Conservation (phyloP, 1,140 invertebrate genomes). For the Platyura marginata region DNA sequence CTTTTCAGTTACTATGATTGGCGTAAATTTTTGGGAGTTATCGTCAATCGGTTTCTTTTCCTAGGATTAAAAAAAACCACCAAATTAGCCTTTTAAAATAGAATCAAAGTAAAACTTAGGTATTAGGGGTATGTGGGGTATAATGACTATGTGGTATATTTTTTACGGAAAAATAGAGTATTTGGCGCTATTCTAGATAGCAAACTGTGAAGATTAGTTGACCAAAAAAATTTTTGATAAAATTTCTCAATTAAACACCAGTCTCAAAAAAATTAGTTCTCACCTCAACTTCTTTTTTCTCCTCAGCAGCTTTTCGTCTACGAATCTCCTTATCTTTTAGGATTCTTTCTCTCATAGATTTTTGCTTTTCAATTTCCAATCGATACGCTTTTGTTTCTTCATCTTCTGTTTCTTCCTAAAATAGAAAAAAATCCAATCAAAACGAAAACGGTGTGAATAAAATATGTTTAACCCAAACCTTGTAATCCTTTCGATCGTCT, state of each 20-base stretch:
- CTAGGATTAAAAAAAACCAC: neutral
- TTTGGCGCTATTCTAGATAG: neutral
- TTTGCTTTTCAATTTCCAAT: constrained; percentile 45
- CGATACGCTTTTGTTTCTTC: constrained; percentile 39
- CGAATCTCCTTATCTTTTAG: constrained; percentile 39
- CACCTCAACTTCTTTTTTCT: constrained; percentile 18
- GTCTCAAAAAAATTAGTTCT: too few relatives aligned
- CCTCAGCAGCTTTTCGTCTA: constrained; percentile 32
- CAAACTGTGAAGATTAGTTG: neutral
- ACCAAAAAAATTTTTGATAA: neutral
- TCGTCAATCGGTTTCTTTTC: neutral
- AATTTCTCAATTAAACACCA: neutral
- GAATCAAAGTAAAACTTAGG: too few relatives aligned
- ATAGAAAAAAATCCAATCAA: too few relatives aligned
- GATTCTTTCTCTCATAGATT: constrained; percentile 35
- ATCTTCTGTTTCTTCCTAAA: constrained; percentile 27
- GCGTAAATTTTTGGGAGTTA: constrained; percentile 8
- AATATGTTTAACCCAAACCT: too few relatives aligned
- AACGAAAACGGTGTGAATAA: too few relatives aligned
- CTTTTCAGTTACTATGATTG: constrained; percentile 12
- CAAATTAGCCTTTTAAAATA: neutral
- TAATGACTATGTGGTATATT: too few relatives aligned
- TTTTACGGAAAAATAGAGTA: too few relatives aligned
- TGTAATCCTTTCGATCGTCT: too few relatives aligned
- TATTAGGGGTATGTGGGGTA: too few relatives aligned